phyloP scores from a whole-genome alignment of 2,113 vertebrate genomes.

The Myotis lucifugus region DNA sequence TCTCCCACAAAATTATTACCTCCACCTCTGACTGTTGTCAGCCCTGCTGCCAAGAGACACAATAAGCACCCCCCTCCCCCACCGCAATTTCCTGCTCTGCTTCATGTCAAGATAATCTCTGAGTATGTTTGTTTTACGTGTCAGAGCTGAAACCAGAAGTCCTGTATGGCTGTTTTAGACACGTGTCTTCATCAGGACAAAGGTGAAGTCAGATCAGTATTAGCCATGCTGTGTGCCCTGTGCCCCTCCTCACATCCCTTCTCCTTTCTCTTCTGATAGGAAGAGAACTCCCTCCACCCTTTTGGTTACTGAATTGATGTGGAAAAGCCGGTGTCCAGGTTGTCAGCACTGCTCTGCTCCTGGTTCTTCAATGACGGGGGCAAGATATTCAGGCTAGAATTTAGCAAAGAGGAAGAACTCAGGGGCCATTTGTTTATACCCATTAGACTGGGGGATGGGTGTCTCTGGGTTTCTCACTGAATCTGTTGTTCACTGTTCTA shows the following conservation, averaged over 20 bases:
- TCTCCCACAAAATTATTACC: conserved; percentile 60
- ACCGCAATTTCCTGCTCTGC: conserved; percentile 5
- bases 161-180: not conserved
- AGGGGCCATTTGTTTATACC: not conserved
- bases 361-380: not conserved
- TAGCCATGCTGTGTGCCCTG: not conserved
- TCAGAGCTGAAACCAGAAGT: not conserved
- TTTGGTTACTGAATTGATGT: not conserved
- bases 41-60: conserved; percentile 35
- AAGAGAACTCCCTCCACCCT: not conserved
- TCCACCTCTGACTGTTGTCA: conserved; percentile 43
- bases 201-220: not conserved
- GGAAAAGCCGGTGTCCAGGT: not conserved
- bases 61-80: not conserved
- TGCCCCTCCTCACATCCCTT: too few relatives aligned
- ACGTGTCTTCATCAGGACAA: not conserved
- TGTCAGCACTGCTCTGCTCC: not conserved
- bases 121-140: not conserved
- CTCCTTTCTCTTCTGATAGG: not conserved
- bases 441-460: not conserved
- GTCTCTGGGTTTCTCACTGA: not conserved
- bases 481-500: not conserved
- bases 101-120: not conserved
- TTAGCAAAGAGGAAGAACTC: not conserved
- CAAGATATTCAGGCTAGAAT: not conserved